Percentiles rank a stretch among this genome's conserved stretches.
Conservation (phyloP, 1,140 invertebrate genomes). For the Hormaphis cornu region DNA sequence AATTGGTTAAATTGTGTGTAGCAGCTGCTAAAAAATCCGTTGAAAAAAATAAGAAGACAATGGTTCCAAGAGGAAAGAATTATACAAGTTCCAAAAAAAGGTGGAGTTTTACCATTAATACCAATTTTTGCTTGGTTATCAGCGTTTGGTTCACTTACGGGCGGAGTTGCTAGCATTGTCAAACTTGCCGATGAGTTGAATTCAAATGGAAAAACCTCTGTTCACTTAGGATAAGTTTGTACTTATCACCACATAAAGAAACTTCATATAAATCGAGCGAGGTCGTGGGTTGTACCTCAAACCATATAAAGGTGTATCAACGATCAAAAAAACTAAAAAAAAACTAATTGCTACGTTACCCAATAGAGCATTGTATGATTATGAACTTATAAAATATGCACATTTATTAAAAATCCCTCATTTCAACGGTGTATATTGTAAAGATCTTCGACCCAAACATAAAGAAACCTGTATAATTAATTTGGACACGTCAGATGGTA, state of each 20-base stretch:
- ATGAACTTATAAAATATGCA: too few relatives aligned
- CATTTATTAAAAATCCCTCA: neutral
- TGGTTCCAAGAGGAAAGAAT: neutral
- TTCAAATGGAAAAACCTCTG: neutral
- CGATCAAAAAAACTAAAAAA: neutral
- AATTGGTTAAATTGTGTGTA: neutral
- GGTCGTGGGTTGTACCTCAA: conserved; percentile 28
- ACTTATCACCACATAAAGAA: neutral
- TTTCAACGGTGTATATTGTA: neutral
- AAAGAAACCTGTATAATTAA: too few relatives aligned
- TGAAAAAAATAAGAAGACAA: neutral
- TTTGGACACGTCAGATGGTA: neutral
- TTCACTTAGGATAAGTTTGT: neutral
- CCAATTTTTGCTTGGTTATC: neutral
- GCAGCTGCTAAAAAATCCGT: neutral
- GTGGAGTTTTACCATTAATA: neutral
- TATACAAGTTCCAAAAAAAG: neutral
- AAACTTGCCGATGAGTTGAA: neutral
- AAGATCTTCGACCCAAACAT: neutral
- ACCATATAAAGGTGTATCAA: neutral
- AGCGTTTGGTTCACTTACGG: neutral
- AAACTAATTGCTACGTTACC: conserved; percentile 3
- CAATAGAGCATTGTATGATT: neutral
- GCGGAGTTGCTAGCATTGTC: neutral
- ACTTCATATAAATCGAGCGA: too few relatives aligned